Evolutionary conservation across 2,797 vertebrate genomes (phyloP).

Genomic region (Neopelma chrysocephalum): DNA sequence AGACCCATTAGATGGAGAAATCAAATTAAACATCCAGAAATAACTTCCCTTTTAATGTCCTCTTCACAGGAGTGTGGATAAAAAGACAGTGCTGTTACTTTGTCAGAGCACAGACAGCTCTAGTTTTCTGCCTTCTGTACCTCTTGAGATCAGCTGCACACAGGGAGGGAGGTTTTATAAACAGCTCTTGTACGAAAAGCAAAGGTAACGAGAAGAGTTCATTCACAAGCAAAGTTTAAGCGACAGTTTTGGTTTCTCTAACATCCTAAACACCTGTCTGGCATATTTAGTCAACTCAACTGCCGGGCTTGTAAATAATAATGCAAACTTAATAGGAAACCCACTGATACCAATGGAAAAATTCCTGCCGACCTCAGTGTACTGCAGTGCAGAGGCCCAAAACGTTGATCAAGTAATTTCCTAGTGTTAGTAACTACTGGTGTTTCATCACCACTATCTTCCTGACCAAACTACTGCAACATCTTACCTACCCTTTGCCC

Average conservation of each 20-base stretch:
- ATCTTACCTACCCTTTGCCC: neutral
- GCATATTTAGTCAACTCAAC: neutral
- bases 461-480: neutral
- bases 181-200: neutral
- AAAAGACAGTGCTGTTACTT: neutral
- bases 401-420: neutral
- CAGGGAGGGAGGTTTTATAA: neutral
- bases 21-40: neutral
- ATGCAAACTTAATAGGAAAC: neutral
- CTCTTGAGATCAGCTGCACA: neutral
- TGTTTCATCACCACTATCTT: neutral
- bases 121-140: neutral
- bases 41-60: neutral
- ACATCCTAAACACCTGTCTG: neutral
- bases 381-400: neutral
- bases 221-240: neutral
- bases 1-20: neutral
- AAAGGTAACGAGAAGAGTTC: neutral
- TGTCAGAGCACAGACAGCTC: neutral
- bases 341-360: neutral
- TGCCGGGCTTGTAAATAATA: neutral
- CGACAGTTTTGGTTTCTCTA: neutral
- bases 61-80: neutral
- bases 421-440: neutral
- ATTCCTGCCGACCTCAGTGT: neutral